phyloP scores from a whole-genome alignment of 2,888 invertebrate genomes.

The Heliconius hortense region DNA sequence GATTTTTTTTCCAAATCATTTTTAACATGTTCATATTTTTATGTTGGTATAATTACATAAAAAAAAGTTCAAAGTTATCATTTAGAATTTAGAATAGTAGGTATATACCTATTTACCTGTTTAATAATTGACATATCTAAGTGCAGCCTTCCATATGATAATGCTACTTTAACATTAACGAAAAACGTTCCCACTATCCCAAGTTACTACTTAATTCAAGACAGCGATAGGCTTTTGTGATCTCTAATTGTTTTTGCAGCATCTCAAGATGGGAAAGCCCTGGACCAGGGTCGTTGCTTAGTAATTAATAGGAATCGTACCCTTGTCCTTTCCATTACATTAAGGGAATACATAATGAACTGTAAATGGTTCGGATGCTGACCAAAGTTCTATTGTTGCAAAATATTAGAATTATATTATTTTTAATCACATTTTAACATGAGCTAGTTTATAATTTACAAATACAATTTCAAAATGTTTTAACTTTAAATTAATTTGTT shows the following conservation, averaged over 20 bases:
- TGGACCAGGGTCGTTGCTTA: constrained; percentile 51
- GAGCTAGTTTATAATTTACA: background rate
- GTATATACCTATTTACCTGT: background rate
- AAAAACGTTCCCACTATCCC: background rate
- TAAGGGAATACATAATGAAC: constrained; percentile 33
- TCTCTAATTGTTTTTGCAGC: constrained; percentile 52
- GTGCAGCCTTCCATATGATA: background rate
- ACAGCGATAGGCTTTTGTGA: constrained; percentile 27
- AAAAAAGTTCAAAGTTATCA: background rate
- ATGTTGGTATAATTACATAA: background rate
- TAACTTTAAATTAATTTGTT: background rate
- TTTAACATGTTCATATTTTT: too few species aligned
- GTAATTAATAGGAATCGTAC: constrained; percentile 58
- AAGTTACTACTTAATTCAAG: constrained; percentile 8
- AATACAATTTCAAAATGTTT: too few species aligned
- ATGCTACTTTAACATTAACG: background rate
- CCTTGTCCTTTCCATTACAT: constrained; percentile 45
- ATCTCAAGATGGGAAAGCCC: constrained; percentile 46
- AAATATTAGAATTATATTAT: background rate
- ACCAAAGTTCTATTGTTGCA: background rate
- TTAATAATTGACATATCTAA: background rate
- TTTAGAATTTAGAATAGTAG: background rate
- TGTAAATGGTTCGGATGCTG: constrained; percentile 9
- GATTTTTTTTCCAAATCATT: background rate
- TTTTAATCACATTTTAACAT: background rate